Evolutionary conservation across 2,113 vertebrate genomes (phyloP).

Genomic region (Tachuris rubrigastra): DNA sequence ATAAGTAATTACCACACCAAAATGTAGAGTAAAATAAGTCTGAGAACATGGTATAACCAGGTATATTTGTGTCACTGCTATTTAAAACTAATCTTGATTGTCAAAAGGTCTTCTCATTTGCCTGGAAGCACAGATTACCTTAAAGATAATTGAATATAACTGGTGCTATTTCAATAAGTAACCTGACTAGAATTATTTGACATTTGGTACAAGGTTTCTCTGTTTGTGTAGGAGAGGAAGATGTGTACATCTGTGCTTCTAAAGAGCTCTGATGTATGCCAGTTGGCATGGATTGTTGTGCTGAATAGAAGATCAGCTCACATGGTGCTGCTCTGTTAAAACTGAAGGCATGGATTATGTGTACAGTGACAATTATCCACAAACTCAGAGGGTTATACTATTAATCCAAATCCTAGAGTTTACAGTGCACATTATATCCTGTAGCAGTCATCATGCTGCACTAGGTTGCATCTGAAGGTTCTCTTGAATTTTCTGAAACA

Average conservation of each 20-base stretch:
- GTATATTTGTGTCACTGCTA: not conserved
- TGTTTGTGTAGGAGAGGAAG: not conserved
- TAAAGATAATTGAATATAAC: not conserved
- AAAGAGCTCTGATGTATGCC: not conserved
- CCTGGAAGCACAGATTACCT: not conserved
- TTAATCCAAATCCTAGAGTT: not conserved
- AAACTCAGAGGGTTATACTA: not conserved
- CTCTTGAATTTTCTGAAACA: not conserved
- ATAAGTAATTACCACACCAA: not conserved
- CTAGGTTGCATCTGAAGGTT: not conserved
- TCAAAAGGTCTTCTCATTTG: not conserved
- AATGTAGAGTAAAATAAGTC: not conserved
- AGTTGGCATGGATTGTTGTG: not conserved
- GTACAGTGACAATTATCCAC: not conserved
- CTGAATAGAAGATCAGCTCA: not conserved
- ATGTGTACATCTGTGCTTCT: not conserved
- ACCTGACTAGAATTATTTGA: not conserved
- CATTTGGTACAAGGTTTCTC: not conserved
- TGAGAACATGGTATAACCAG: not conserved
- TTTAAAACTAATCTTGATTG: not conserved
- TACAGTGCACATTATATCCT: not conserved
- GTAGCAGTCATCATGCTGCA: not conserved
- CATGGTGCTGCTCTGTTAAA: not conserved
- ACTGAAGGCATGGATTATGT: not conserved
- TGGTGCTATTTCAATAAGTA: not conserved